These are phyloP conservation scores for Ornithoptera alexandrae DNA, from an alignment of 2,888 invertebrate species.

Conservation along the genomic window DNA sequence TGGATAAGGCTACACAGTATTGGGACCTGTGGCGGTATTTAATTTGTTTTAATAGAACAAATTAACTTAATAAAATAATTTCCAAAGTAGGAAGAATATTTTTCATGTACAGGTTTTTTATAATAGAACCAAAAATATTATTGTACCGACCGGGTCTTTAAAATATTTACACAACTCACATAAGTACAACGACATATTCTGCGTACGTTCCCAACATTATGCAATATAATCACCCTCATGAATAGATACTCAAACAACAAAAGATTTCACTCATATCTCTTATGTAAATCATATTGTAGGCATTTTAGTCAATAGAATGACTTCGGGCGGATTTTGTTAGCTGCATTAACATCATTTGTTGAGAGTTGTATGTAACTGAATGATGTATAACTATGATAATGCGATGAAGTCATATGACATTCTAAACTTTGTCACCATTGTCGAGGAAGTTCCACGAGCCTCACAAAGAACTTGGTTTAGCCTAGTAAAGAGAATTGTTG, in stretches of 20 bases:
- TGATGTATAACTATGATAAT: constrained; percentile 58
- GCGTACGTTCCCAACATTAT: constrained; percentile 39
- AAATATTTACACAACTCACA: constrained; percentile 5
- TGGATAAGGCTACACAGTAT: too few relatives aligned
- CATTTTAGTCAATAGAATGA: constrained; percentile 54
- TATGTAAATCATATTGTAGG: constrained; percentile 62
- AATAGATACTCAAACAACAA: constrained; percentile 68
- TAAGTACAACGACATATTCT: constrained; percentile 1
- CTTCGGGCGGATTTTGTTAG: constrained; percentile 53
- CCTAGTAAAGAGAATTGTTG: neutral
- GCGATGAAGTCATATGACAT: constrained; percentile 61
- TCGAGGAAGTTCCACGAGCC: constrained; percentile 20
- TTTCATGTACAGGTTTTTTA: too few relatives aligned
- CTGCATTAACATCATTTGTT: constrained; percentile 54
- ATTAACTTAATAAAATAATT: too few relatives aligned
- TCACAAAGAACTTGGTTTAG: neutral
- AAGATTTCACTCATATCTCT: constrained; percentile 63
- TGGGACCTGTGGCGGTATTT: too few relatives aligned
- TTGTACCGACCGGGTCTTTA: too few relatives aligned
- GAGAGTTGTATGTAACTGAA: constrained; percentile 52
- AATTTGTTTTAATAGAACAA: too few relatives aligned
- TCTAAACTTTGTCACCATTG: constrained; percentile 38
- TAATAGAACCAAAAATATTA: too few relatives aligned
- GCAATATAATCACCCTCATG: constrained; percentile 53
- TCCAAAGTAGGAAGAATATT: too few relatives aligned